phyloP scores from a whole-genome alignment of 2,797 vertebrate genomes.

The Arremon aurantiirostris region DNA sequence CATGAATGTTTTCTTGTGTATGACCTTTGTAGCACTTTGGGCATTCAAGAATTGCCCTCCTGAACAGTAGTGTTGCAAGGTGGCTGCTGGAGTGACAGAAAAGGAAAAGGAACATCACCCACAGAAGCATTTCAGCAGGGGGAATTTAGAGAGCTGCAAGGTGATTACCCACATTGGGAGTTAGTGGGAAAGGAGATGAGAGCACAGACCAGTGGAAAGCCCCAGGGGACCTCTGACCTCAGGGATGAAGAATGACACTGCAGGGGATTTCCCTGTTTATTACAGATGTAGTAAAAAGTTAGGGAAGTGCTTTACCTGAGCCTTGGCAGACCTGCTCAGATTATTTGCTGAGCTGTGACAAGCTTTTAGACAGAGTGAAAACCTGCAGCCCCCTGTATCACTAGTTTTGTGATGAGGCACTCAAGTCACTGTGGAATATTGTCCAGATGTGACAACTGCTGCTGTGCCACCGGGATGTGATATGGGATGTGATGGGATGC shows the following conservation, averaged over 20 bases:
- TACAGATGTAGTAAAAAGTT: background rate
- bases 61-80: background rate
- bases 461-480: background rate
- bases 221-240: background rate
- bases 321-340: background rate
- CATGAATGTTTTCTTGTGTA: background rate
- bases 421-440: background rate
- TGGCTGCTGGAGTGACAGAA: background rate
- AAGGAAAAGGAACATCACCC: background rate
- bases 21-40: background rate
- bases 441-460: background rate
- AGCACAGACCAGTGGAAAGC: background rate
- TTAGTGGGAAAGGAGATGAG: background rate
- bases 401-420: background rate
- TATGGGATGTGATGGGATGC: background rate
- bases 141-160: background rate
- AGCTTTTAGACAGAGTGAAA: background rate
- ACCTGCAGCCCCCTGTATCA: background rate
- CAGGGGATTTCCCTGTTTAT: background rate
- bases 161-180: background rate
- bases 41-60: background rate
- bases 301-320: background rate
- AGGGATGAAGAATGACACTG: background rate
- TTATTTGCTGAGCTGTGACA: background rate
- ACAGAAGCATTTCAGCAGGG: background rate